phyloP scores from a whole-genome alignment of 37 sponge, comb jelly and placozoan species.

The Spongilla lacustris region DNA sequence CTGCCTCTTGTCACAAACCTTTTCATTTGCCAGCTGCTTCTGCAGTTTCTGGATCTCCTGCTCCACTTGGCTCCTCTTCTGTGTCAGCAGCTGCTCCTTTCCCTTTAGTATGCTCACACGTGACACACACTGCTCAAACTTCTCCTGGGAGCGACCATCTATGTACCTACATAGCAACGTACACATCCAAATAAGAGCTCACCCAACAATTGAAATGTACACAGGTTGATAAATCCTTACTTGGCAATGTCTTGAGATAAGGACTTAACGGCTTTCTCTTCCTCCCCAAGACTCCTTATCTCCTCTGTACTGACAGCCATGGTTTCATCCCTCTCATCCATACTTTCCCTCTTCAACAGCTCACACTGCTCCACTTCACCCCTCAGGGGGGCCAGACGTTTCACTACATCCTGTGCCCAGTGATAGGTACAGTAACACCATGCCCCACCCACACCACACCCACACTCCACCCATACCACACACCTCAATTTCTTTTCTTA shows the following conservation, averaged over 20 bases:
- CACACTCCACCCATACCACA: neutral
- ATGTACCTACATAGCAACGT: conserved; percentile 11
- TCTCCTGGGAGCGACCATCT: conserved; percentile 1
- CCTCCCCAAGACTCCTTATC: conserved; percentile 12
- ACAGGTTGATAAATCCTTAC: conserved; percentile 9
- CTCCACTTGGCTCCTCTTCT: conserved; percentile 52
- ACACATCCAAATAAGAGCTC: neutral
- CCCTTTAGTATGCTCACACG: conserved; percentile 15
- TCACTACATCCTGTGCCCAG: conserved; percentile 18
- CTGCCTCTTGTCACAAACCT: conserved; percentile 11
- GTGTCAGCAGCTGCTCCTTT: neutral
- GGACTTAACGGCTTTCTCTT: conserved; percentile 2
- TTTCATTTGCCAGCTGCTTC: conserved; percentile 64
- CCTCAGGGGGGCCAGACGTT: conserved; percentile 42
- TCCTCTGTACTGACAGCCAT: conserved; percentile 29
- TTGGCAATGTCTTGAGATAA: conserved; percentile 17
- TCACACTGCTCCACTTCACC: conserved; percentile 26
- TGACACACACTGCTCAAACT: conserved; percentile 19
- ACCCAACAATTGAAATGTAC: neutral
- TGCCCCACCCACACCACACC: neutral
- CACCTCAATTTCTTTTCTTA: conserved; percentile 71
- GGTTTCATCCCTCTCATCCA: conserved; percentile 27
- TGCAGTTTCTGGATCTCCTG: conserved; percentile 37
- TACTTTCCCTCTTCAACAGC: conserved; percentile 11
- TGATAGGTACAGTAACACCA: neutral